phyloP scores from a whole-genome alignment of 1,140 invertebrate genomes.

The Zaprionus capensis region DNA sequence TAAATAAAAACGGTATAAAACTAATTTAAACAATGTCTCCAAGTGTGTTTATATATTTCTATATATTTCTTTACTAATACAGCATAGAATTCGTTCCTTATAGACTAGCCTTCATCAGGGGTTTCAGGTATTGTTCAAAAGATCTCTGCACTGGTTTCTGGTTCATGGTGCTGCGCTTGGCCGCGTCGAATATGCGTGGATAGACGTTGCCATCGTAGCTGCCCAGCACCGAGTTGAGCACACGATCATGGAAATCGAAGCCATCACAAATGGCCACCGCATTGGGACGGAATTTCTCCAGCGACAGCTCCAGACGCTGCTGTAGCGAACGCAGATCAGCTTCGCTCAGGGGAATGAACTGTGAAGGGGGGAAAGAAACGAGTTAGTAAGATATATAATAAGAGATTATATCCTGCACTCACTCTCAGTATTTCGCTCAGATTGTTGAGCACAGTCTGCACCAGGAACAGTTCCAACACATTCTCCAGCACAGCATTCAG shows the following conservation, averaged over 20 bases:
- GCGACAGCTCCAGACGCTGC: conserved; percentile 88
- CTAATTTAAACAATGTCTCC: conserved; percentile 70
- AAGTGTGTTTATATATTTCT: background rate
- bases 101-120: conserved; percentile 90
- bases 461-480: conserved; percentile 91
- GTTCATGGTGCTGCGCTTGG: conserved; percentile 94
- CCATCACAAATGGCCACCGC: conserved; percentile 95
- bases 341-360: conserved; percentile 88
- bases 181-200: conserved; percentile 93
- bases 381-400: background rate
- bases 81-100: conserved; percentile 78
- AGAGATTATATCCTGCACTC: conserved; percentile 60
- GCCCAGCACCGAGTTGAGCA: conserved; percentile 92
- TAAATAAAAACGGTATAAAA: conserved; percentile 83
- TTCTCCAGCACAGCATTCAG: conserved; percentile 87
- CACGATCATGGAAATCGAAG: conserved; percentile 94
- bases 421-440: conserved; percentile 92
- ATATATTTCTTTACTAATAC: conserved; percentile 3
- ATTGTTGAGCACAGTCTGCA: conserved; percentile 90
- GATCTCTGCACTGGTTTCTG: conserved; percentile 91
- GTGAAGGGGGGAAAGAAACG: background rate
- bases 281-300: conserved; percentile 92
- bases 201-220: conserved; percentile 96
- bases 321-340: conserved; percentile 88
- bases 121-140: conserved; percentile 90